Percentiles rank a stretch among this genome's conserved stretches.
Evolutionary conservation across 2,113 vertebrate species (phyloP).

Genomic region (Callopanchax toddi): DNA sequence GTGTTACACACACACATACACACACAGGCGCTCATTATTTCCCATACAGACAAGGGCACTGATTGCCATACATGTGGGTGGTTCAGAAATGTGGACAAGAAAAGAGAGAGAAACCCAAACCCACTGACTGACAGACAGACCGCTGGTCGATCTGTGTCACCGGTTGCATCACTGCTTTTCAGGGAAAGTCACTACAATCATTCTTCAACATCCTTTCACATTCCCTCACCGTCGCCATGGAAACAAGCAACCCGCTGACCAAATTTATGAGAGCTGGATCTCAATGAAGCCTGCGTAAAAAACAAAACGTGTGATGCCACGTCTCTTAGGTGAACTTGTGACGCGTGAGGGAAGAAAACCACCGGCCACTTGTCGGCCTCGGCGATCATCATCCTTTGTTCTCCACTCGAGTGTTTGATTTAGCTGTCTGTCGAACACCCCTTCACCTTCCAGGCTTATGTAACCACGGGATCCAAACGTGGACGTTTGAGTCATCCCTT

Average conservation of each 20-base stretch:
- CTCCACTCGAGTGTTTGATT: constrained; percentile 12
- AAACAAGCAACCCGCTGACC: constrained; percentile 52
- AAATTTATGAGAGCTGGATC: constrained; percentile 35
- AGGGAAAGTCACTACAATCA: constrained; percentile 30
- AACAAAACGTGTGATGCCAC: not conserved
- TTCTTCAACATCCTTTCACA: constrained; percentile 53
- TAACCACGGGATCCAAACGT: constrained; percentile 38
- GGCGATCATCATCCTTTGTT: not conserved
- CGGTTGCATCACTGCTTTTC: constrained; percentile 51
- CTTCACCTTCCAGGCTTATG: constrained; percentile 34
- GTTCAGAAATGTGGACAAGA: constrained; percentile 1
- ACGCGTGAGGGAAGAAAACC: not conserved
- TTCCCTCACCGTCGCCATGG: constrained; percentile 57
- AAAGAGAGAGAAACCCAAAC: not conserved
- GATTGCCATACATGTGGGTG: constrained; percentile 2
- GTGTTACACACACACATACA: constrained; percentile 8
- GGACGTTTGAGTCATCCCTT: constrained; percentile 62
- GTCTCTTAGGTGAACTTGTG: not conserved
- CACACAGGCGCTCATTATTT: constrained; percentile 6
- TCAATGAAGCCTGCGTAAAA: constrained; percentile 28
- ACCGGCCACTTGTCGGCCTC: not conserved
- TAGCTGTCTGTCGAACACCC: constrained; percentile 22
- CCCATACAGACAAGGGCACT: constrained; percentile 19
- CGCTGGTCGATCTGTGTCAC: constrained; percentile 20
- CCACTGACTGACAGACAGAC: constrained; percentile 1